Evolutionary conservation across 2,797 vertebrate species (phyloP).

Genomic region (Sandelia bainsii): DNA sequence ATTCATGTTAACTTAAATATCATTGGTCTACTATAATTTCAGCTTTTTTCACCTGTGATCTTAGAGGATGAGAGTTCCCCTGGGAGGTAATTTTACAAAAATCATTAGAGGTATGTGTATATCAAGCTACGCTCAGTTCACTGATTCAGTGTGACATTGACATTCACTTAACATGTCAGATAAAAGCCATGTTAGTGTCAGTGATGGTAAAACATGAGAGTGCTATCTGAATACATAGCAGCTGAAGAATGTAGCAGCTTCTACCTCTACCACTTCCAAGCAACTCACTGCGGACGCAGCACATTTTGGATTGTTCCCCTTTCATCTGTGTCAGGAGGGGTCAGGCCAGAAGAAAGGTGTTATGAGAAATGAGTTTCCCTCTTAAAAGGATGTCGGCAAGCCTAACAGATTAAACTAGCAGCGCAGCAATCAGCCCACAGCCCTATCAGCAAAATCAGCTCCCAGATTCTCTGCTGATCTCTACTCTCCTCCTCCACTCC

Average conservation of each 20-base stretch:
- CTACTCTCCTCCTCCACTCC: conserved; percentile 48
- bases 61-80: conserved; percentile 47
- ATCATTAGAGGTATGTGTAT: conserved; percentile 50
- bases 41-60: conserved; percentile 49
- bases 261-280: conserved; percentile 33
- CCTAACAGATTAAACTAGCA: conserved; percentile 70
- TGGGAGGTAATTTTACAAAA: conserved; percentile 53
- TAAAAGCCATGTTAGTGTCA: conserved; percentile 61
- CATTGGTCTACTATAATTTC: conserved; percentile 34
- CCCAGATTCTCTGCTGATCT: conserved; percentile 59
- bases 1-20: conserved; percentile 56
- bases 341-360: conserved; percentile 53
- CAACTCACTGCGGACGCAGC: conserved; percentile 59
- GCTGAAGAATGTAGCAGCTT: conserved; percentile 33
- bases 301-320: conserved; percentile 69
- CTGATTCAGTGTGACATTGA: conserved; percentile 54
- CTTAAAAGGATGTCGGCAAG: conserved; percentile 64
- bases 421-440: conserved; percentile 66
- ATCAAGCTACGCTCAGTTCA: conserved; percentile 43
- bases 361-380: conserved; percentile 74
- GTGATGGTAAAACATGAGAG: conserved; percentile 41
- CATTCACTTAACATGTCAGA: conserved; percentile 66
- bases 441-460: conserved; percentile 72
- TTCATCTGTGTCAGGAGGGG: conserved; percentile 60
- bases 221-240: conserved; percentile 34